These are phyloP conservation scores for Martes martes DNA, from an alignment of 2,113 vertebrate species.

Conservation along the genomic window DNA sequence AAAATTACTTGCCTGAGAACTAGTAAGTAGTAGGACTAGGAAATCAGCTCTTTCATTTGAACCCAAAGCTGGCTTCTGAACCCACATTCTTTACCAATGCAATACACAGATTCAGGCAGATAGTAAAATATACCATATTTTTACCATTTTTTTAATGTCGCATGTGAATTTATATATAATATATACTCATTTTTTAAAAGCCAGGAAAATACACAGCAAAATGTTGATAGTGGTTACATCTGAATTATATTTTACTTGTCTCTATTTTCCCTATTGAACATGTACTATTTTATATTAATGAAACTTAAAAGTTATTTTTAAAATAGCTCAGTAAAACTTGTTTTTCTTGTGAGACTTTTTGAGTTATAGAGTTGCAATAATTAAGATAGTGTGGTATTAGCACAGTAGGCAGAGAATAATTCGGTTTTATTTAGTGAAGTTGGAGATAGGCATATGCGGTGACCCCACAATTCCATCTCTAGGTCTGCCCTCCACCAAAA, in stretches of 20 bases:
- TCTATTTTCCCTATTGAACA: neutral
- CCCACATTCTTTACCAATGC: neutral
- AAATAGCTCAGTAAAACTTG: neutral
- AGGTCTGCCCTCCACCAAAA: neutral
- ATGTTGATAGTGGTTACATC: neutral
- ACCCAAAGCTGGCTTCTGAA: neutral
- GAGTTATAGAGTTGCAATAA: neutral
- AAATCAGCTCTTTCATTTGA: neutral
- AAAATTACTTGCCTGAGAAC: neutral
- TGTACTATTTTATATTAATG: neutral
- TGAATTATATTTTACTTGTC: neutral
- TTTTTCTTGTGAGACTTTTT: neutral
- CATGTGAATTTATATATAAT: neutral
- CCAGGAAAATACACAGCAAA: neutral
- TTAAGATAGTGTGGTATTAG: neutral
- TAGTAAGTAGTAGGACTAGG: neutral
- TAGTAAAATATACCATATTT: neutral
- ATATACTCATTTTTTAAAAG: neutral
- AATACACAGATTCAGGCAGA: neutral
- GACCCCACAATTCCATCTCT: neutral
- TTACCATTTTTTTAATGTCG: neutral
- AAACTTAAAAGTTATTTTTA: slow-evolving; percentile 1
- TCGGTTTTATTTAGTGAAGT: neutral
- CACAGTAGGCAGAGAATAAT: neutral
- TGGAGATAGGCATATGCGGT: neutral